These are phyloP conservation scores for Zapornia atra DNA, from an alignment of 2,113 vertebrate species.

Conservation along the genomic window DNA sequence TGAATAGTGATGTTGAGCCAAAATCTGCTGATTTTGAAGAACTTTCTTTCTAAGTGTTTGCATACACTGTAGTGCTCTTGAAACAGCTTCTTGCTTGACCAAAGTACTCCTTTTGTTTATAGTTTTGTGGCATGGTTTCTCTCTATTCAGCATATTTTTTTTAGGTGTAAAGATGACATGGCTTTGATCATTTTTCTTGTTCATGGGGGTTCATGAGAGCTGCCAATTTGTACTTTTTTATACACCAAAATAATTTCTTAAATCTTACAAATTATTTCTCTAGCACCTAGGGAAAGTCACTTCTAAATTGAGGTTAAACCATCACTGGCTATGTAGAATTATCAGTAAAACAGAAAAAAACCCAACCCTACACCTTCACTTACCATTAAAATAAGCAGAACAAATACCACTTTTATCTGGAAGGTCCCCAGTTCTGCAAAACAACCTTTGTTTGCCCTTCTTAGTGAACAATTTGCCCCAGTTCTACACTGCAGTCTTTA, in stretches of 20 bases:
- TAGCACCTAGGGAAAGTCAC: background rate
- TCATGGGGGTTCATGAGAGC: constrained; percentile 12
- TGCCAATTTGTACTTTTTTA: background rate
- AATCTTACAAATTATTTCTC: background rate
- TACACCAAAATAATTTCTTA: background rate
- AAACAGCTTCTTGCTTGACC: constrained; percentile 75
- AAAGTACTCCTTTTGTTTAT: constrained; percentile 81
- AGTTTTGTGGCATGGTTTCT: constrained; percentile 75
- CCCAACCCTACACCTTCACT: background rate
- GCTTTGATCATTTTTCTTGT: background rate
- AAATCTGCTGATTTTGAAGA: background rate
- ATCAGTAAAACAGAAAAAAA: background rate
- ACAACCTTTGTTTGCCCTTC: background rate
- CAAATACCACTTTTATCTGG: too few relatives aligned
- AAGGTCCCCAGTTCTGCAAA: background rate
- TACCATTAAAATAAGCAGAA: background rate
- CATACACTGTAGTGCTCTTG: constrained; percentile 28
- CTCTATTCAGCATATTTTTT: background rate
- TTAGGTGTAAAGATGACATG: background rate
- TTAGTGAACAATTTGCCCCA: background rate
- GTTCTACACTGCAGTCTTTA: background rate
- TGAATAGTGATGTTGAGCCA: background rate
- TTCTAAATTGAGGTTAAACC: background rate
- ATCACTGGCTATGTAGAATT: background rate
- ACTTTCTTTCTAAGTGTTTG: background rate